A percentile compares a stretch with the other conserved stretches of the same genome.
Evolutionary conservation across 2,113 vertebrate genomes (phyloP).

Genomic region (Eretmochelys imbricata): DNA sequence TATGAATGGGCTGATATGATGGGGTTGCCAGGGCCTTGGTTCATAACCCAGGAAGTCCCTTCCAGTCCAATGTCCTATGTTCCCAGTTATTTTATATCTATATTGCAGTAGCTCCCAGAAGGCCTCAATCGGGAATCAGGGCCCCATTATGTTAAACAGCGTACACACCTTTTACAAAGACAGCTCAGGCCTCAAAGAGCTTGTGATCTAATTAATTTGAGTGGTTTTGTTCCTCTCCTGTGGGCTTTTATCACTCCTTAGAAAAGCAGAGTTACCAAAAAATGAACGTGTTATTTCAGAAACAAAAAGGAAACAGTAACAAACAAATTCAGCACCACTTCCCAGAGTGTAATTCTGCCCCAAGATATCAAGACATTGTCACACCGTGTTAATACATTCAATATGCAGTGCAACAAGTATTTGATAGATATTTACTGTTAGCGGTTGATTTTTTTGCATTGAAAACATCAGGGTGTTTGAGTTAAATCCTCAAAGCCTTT

Average conservation of each 20-base stretch:
- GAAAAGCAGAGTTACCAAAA: background rate
- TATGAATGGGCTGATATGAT: no score
- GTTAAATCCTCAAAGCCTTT: slow-evolving; percentile 12
- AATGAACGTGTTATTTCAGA: background rate
- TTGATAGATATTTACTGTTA: background rate
- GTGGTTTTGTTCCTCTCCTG: background rate
- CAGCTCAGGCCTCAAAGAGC: background rate
- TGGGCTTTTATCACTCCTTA: background rate
- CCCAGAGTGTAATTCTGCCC: background rate
- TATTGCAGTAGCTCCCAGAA: background rate
- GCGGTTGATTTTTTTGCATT: background rate
- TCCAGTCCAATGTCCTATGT: background rate
- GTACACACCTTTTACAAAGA: background rate
- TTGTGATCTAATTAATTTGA: background rate
- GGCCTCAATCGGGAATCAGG: background rate
- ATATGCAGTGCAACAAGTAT: background rate
- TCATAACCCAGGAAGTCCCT: no score
- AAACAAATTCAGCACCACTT: background rate
- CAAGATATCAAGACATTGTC: background rate
- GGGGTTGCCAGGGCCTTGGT: no score
- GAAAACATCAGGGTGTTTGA: background rate
- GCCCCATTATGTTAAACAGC: background rate
- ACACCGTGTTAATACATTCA: background rate
- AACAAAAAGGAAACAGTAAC: background rate
- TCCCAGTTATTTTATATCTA: background rate